Percentiles rank a stretch among this genome's conserved stretches.
Evolutionary conservation across 2,888 invertebrate genomes (phyloP).

Genomic region (Formica aserva): DNA sequence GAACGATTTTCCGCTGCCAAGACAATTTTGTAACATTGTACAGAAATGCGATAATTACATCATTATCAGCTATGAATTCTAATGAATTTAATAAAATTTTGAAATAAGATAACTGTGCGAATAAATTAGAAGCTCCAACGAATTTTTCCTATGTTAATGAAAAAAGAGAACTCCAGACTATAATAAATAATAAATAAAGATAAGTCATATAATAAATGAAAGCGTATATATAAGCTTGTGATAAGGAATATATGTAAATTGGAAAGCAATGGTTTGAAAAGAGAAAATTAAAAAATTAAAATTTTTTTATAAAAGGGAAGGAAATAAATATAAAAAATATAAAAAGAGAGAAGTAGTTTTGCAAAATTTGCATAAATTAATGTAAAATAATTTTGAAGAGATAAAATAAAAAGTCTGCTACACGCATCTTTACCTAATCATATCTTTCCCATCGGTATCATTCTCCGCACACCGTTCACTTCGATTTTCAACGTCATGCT

Average conservation of each 20-base stretch:
- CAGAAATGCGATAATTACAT: neutral
- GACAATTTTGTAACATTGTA: neutral
- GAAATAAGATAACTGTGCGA: neutral
- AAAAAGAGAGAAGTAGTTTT: neutral
- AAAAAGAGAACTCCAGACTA: neutral
- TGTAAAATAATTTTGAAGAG: neutral
- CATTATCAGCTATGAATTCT: neutral
- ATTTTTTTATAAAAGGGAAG: neutral
- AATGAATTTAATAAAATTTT: constrained; percentile 9
- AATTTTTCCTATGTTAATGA: neutral
- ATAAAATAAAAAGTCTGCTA: neutral
- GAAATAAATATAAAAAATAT: neutral
- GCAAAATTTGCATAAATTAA: neutral
- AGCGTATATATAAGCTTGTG: neutral
- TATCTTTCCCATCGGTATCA: neutral
- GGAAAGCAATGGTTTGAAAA: neutral
- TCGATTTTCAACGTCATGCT: constrained; percentile 8
- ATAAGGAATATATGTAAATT: neutral
- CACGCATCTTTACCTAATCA: neutral
- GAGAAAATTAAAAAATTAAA: neutral
- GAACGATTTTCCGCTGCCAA: neutral
- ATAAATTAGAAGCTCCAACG: constrained; percentile 4
- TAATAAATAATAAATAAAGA: constrained; percentile 1
- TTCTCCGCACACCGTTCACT: neutral
- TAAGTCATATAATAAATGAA: neutral